phyloP scores from a whole-genome alignment of 1,140 invertebrate genomes.

The Tetramorium alpestre region DNA sequence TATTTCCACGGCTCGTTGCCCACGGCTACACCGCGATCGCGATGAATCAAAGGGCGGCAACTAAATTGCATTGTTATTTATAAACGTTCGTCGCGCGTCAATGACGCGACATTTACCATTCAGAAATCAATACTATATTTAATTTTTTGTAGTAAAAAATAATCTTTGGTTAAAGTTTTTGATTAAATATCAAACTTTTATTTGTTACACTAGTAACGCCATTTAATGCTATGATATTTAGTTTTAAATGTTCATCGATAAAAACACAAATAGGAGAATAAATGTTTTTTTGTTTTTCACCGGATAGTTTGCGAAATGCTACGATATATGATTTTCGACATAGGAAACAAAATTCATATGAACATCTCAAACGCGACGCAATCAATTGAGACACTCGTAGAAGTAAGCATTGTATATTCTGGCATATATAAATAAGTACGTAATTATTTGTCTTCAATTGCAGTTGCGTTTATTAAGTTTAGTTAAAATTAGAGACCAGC shows the following conservation, averaged over 20 bases:
- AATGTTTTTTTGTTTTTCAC: neutral
- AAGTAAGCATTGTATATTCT: neutral
- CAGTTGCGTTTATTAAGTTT: conserved; percentile 2
- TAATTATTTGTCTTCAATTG: neutral
- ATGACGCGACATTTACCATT: neutral
- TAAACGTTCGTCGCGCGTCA: conserved; percentile 4
- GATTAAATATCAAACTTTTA: neutral
- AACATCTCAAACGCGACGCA: neutral
- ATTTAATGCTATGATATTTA: neutral
- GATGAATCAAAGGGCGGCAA: conserved; percentile 59
- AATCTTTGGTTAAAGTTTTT: neutral
- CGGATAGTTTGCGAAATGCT: conserved; percentile 17
- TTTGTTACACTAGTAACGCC: neutral
- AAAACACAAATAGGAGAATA: neutral
- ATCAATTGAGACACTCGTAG: neutral
- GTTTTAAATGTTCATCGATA: neutral
- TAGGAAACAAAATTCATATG: neutral
- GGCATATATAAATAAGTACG: neutral
- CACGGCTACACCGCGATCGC: conserved; percentile 58
- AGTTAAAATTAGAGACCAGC: neutral
- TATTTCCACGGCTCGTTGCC: conserved; percentile 66
- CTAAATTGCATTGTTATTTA: conserved; percentile 50
- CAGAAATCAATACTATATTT: neutral
- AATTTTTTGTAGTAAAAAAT: neutral
- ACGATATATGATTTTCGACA: neutral